Percentiles rank a stretch among this genome's conserved stretches.
phyloP scores from a whole-genome alignment of 2,888 invertebrate genomes.

The Ormyrus nitidulus region DNA sequence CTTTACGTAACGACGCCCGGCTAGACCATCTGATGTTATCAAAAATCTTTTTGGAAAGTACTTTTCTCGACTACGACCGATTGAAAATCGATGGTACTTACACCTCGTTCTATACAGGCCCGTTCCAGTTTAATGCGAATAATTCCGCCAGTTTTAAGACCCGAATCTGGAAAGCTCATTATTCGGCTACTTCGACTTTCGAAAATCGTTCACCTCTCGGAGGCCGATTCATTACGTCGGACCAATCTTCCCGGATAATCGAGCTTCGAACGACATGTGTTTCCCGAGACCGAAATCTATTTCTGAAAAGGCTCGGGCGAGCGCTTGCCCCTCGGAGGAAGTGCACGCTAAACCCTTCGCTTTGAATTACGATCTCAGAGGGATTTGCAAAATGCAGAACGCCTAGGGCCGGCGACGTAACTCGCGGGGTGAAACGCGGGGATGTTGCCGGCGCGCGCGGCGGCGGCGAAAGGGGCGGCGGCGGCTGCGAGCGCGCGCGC shows the following conservation, averaged over 20 bases:
- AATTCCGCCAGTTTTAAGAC: no score
- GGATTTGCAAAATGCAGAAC: neutral
- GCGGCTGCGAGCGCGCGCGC: constrained; percentile 62
- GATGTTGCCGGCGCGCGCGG: constrained; percentile 68
- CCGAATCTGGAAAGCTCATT: no score
- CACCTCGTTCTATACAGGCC: neutral
- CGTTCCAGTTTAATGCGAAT: no score
- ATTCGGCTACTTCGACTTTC: no score
- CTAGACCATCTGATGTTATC: constrained; percentile 31
- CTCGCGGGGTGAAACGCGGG: constrained; percentile 41
- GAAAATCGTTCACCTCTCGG: neutral
- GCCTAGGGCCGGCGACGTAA: constrained; percentile 62
- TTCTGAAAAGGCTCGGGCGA: no score
- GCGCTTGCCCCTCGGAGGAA: constrained; percentile 2
- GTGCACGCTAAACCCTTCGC: neutral
- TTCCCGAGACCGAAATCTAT: no score
- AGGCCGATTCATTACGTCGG: neutral
- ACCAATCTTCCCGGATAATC: no score
- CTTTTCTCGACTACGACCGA: constrained; percentile 1
- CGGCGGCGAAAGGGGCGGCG: constrained; percentile 70
- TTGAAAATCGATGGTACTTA: constrained; percentile 5
- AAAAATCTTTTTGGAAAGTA: constrained; percentile 45
- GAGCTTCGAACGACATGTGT: no score
- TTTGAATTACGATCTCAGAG: constrained; percentile 3
- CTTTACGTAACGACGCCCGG: constrained; percentile 46